These are phyloP conservation scores for Gnathonemus longibarbis DNA, from an alignment of 2,113 vertebrate species.

Conservation along the genomic window DNA sequence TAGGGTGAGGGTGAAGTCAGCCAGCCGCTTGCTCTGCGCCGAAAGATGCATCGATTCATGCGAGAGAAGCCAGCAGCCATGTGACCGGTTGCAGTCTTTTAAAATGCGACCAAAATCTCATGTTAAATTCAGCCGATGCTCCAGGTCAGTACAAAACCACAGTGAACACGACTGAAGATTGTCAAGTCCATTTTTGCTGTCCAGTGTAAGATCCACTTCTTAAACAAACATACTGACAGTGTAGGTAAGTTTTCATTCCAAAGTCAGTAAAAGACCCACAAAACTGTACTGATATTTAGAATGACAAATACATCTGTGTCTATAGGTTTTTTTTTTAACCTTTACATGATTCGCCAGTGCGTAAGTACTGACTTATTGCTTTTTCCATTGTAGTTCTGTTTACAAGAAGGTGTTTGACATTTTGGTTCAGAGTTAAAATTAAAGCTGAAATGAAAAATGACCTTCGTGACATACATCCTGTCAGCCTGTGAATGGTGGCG, in stretches of 20 bases:
- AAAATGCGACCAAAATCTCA: not conserved
- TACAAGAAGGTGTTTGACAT: not conserved
- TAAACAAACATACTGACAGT: not conserved
- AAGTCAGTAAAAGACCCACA: conserved; percentile 11
- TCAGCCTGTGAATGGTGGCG: not conserved
- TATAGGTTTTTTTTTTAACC: not conserved
- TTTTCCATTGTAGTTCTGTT: not conserved
- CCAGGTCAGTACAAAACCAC: not conserved
- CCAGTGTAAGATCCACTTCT: not conserved
- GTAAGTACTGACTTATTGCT: conserved; percentile 17
- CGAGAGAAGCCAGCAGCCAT: not conserved
- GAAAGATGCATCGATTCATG: not conserved
- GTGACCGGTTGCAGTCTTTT: not conserved
- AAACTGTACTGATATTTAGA: not conserved
- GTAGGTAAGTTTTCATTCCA: not conserved
- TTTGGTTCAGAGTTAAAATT: conserved; percentile 15
- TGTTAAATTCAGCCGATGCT: not conserved
- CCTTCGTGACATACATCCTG: not conserved
- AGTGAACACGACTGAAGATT: not conserved
- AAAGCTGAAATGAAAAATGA: conserved; percentile 9
- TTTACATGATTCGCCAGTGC: conserved; percentile 10
- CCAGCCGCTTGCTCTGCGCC: not conserved
- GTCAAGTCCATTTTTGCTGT: not conserved
- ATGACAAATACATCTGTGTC: conserved; percentile 2
- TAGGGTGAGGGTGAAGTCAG: not conserved